Evolutionary conservation across 1,140 invertebrate species (phyloP), one percentile per base, ranked within the genome.

Genomic region (Drosophila ohnishii): DNA sequence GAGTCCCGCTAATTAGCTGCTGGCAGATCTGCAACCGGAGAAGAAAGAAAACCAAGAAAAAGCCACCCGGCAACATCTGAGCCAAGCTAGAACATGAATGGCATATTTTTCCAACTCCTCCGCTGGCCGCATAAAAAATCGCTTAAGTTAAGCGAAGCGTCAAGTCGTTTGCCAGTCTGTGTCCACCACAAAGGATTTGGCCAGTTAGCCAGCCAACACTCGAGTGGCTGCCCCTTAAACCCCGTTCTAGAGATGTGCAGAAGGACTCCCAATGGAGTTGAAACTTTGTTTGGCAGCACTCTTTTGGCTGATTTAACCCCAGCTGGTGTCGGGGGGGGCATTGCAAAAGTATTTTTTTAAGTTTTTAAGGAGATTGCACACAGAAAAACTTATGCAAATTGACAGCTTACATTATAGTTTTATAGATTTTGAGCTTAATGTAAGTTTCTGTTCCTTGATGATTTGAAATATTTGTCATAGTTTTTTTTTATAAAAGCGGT

Each of bases 101-200:
- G 64, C 78, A 81, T 75, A 84, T 84, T 80, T 70, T 67, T 40
- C 47, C 28, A 19, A 19, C 61, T 37, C 56, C 25, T 57, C 28
- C 19, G 39, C 40, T 78, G 48, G 86, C 83, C 72, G 77, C 77
- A 87, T 87, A 87, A 87, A 87, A 87, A 87, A 87, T 78, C 84
- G 84, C 84, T 87, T 87, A 87, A 87, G 84, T 84, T 87, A 87
- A 87, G 83, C 83, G 83, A 87, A 87, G 83, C 83, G 72, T 87
- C 83, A 87, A 87, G 83, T 87, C 83, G 83, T 87, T 87, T 87
- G 83, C 75, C 67, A 57, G 79, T 78, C 82, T 83, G 59, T 70
- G 59, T 70, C 70, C 71, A 86, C 83, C 84, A 77, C 83, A 87
- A 81, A 71, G 80, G 83, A 86, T 88, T 86, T 87, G 79, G 83